These are phyloP conservation scores for Luperina nickerlii DNA, from an alignment of 2,888 invertebrate species.

Conservation along the genomic window DNA sequence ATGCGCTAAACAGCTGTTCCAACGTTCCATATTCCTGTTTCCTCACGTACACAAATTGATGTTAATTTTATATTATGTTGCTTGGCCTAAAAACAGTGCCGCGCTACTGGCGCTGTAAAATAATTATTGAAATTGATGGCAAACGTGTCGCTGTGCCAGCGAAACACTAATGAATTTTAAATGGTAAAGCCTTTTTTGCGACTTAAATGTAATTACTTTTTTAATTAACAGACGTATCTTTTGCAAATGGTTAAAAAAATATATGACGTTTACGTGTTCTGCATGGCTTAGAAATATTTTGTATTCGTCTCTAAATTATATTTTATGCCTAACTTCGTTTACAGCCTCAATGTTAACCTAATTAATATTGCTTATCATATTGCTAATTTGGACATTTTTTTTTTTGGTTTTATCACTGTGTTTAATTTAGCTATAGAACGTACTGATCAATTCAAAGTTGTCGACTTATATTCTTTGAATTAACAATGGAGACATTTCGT, in stretches of 20 bases:
- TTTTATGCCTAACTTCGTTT: slow-evolving; percentile 56
- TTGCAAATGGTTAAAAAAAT: slow-evolving; percentile 33
- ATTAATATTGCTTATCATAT: slow-evolving; percentile 67
- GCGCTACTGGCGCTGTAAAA: slow-evolving; percentile 15
- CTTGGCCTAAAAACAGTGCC: slow-evolving; percentile 9
- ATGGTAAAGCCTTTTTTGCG: slow-evolving; percentile 13
- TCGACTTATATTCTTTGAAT: slow-evolving; percentile 47
- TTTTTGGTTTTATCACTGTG: slow-evolving; percentile 61
- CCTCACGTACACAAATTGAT: slow-evolving; percentile 18
- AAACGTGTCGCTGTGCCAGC: slow-evolving; percentile 10
- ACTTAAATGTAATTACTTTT: slow-evolving; percentile 7
- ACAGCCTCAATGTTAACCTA: slow-evolving; percentile 53
- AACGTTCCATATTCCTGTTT: not conserved
- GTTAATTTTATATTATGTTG: slow-evolving; percentile 5
- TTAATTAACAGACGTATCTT: slow-evolving; percentile 3
- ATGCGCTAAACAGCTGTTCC: not conserved
- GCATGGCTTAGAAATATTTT: not conserved
- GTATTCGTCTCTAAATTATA: slow-evolving; percentile 14
- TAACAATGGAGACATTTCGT: slow-evolving; percentile 44
- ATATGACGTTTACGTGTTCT: slow-evolving; percentile 9
- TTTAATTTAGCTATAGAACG: slow-evolving; percentile 49
- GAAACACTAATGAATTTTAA: slow-evolving; percentile 32
- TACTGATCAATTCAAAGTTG: slow-evolving; percentile 41
- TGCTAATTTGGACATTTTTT: slow-evolving; percentile 66
- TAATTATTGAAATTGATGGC: slow-evolving; percentile 25